Evolutionary conservation across 2,797 vertebrate species (phyloP), one percentile per base, ranked within the genome.

Genomic region (Lagocephalus sceleratus): DNA sequence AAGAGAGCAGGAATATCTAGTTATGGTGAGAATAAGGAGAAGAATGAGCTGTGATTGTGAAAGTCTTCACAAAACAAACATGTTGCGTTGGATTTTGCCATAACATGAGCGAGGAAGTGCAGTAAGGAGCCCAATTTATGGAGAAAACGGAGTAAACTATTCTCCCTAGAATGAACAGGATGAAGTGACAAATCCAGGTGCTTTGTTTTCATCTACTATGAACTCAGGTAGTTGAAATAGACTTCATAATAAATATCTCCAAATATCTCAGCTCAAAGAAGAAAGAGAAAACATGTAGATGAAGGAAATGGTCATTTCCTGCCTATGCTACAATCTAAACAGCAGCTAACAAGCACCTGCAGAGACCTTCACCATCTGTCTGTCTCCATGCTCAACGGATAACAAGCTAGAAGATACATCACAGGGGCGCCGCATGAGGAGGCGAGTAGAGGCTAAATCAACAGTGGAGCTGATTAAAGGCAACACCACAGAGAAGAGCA

Each of bases 51-150:
- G 68, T 70, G 76, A 89, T 76, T 82, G 54, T 61, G 53, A 66
- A 75, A 69, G 70, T 79, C 57, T 68, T 60, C 57, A 48, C 56
- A 78, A 84, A 85, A 85, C 73, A 86, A 87, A 86, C 78, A 87
- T 75, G 71, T 81, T 79, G 79, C 48, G 60, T 66, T 62, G 73
- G 66, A 86, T 83, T 84, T 71, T 63, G 49, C 19, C 55, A 42
- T 22, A 60, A 61, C 60, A 62, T 63, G 61, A 80, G 66, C 66
- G 47, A 7, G 2, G 54, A 58, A 68, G 47, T 23, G 57, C 46
- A 57, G 62, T 62, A 71, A 79, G 65, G 74, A 72, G 54, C 49
- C 49, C 66, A 65, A 76, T 80, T 83, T 78, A 78, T 57, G 73
- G 72, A 69, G 75, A 76, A 71, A 72, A 67, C 5, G 22, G 40